Evolutionary conservation across 2,888 invertebrate genomes (phyloP).

Genomic region (Drosophila setosimentum): DNA sequence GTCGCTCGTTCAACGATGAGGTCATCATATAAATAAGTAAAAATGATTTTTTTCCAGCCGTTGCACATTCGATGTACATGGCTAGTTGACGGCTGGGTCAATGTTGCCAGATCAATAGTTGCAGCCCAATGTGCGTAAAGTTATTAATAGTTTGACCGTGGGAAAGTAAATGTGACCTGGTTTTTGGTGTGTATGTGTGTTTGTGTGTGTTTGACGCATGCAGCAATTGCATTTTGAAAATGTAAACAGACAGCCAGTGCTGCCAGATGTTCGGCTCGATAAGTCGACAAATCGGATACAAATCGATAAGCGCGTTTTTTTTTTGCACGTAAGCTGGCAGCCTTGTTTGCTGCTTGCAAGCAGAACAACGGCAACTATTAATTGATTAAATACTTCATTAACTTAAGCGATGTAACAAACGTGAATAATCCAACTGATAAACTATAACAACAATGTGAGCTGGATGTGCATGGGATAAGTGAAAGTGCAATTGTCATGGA

Average conservation of each 20-base stretch:
- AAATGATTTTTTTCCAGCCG: not conserved
- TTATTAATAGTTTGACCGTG: slow-evolving; percentile 6
- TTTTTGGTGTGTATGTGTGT: slow-evolving; percentile 5
- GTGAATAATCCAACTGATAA: slow-evolving; percentile 3
- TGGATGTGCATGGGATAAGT: slow-evolving; percentile 9
- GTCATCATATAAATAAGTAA: slow-evolving; percentile 16
- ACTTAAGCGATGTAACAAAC: slow-evolving; percentile 29
- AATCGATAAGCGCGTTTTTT: slow-evolving; percentile 26
- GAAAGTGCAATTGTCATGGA: slow-evolving; percentile 33
- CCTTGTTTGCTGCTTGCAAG: slow-evolving; percentile 22
- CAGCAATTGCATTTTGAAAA: slow-evolving; percentile 36
- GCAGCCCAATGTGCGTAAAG: not conserved
- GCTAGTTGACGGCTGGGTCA: not conserved
- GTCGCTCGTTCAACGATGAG: slow-evolving; percentile 15
- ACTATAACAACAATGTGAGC: slow-evolving; percentile 17
- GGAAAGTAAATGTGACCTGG: slow-evolving; percentile 21
- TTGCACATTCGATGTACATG: not conserved
- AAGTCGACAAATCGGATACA: slow-evolving; percentile 26
- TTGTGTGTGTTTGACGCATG: slow-evolving; percentile 7
- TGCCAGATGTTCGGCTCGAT: slow-evolving; percentile 37
- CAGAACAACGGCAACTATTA: slow-evolving; percentile 61
- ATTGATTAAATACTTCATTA: slow-evolving; percentile 59
- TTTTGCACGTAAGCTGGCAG: slow-evolving; percentile 41
- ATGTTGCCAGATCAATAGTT: slow-evolving; percentile 9
- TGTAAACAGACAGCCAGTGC: slow-evolving; percentile 28